Conservation (phyloP, 2,888 invertebrate species). For the Osmoderma eremita region DNA sequence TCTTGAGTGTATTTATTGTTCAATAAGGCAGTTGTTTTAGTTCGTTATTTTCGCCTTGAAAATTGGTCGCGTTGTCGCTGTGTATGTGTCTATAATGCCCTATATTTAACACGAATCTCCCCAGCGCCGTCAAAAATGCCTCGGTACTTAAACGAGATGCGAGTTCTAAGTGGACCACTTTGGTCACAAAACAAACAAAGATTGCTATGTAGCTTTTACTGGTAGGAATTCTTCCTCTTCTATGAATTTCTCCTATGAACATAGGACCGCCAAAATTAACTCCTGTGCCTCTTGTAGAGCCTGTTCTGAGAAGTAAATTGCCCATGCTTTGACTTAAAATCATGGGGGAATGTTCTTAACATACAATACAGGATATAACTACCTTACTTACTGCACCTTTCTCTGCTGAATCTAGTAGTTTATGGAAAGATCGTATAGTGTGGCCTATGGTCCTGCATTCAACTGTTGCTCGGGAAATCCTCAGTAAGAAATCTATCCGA, state of each 20-base stretch:
- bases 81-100: conserved; percentile 36
- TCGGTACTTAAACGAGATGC: conserved; percentile 46
- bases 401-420: background rate
- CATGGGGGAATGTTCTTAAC: background rate
- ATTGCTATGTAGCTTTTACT: conserved; percentile 42
- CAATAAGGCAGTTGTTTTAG: background rate
- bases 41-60: conserved; percentile 42
- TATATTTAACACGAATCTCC: conserved; percentile 42
- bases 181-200: conserved; percentile 51
- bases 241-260: conserved; percentile 42
- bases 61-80: conserved; percentile 47
- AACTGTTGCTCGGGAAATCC: background rate
- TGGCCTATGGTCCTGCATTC: background rate
- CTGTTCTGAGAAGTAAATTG: conserved; percentile 11
- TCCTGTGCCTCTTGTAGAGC: conserved; percentile 39
- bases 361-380: background rate
- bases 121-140: conserved; percentile 42
- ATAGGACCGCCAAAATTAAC: conserved; percentile 53
- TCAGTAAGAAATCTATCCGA: no score
- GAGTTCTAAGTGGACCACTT: conserved; percentile 47
- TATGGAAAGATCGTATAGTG: background rate
- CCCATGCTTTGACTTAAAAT: background rate
- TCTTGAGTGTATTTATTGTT: background rate
- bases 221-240: conserved; percentile 38
- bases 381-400: background rate